phyloP scores from a whole-genome alignment of 2,888 invertebrate genomes.

The Aproaerema taeniolella region DNA sequence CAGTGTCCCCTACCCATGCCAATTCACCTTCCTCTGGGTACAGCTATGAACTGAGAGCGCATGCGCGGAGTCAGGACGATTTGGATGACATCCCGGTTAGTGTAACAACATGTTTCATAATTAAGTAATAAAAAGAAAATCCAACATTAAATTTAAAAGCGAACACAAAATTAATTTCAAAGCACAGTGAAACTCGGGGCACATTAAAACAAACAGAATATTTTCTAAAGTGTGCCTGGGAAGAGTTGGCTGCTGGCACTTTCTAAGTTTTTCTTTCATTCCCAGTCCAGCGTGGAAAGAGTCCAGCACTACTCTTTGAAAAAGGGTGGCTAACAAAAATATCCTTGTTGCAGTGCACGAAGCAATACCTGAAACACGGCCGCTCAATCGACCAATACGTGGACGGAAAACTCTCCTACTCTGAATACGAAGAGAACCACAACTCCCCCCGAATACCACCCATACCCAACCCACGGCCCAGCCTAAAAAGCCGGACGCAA shows the following conservation, averaged over 20 bases:
- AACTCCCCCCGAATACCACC: conserved; percentile 62
- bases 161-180: no score
- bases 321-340: no score
- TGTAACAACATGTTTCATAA: no score
- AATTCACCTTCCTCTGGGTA: conserved; percentile 73
- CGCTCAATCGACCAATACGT: conserved; percentile 88
- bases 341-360: conserved; percentile 67
- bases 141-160: no score
- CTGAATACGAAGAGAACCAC: conserved; percentile 75
- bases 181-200: no score
- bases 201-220: no score
- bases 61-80: conserved; percentile 83
- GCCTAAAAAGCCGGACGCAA: conserved; percentile 72
- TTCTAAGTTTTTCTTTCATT: no score
- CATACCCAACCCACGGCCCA: conserved; percentile 61
- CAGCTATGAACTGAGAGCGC: conserved; percentile 80
- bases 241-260: no score
- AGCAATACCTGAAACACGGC: conserved; percentile 81
- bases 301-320: no score
- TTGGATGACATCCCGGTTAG: conserved; percentile 81
- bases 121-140: conserved; percentile 22
- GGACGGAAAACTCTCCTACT: conserved; percentile 78
- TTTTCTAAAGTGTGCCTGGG: no score
- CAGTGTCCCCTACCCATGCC: conserved; percentile 90
- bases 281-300: no score